Conservation (phyloP, 2,888 invertebrate genomes). For the Rhimphoctona megacephalus region DNA sequence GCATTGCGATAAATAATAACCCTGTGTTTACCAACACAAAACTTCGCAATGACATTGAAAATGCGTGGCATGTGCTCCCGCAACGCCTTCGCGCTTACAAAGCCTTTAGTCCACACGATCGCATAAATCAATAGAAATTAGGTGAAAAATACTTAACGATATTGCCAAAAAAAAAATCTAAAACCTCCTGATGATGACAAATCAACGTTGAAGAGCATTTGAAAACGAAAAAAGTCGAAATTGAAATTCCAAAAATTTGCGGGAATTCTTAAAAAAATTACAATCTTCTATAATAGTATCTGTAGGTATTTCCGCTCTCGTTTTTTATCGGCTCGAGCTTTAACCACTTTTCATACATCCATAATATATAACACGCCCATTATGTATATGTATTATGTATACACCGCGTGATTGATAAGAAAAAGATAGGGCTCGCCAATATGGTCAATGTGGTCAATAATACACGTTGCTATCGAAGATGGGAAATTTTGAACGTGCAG, state of each 20-base stretch:
- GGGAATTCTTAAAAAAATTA: no score
- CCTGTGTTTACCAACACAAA: neutral
- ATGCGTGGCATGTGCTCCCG: neutral
- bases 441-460: neutral
- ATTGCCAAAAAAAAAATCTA: neutral
- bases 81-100: neutral
- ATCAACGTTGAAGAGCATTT: neutral
- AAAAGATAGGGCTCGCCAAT: conserved; percentile 3
- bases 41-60: conserved; percentile 10
- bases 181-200: neutral
- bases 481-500: neutral
- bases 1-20: neutral
- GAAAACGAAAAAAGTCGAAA: neutral
- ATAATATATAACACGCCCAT: neutral
- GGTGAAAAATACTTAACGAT: neutral
- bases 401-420: conserved; percentile 5
- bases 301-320: neutral
- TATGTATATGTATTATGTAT: neutral
- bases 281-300: neutral
- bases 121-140: neutral
- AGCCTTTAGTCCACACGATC: neutral
- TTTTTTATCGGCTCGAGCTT: neutral
- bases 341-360: neutral
- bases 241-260: no score
- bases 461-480: neutral